A percentile compares a stretch with the other conserved stretches of the same genome.
These are phyloP conservation scores for Apis mellifera DNA, from an alignment of 1,140 invertebrate species.

Conservation along the genomic window DNA sequence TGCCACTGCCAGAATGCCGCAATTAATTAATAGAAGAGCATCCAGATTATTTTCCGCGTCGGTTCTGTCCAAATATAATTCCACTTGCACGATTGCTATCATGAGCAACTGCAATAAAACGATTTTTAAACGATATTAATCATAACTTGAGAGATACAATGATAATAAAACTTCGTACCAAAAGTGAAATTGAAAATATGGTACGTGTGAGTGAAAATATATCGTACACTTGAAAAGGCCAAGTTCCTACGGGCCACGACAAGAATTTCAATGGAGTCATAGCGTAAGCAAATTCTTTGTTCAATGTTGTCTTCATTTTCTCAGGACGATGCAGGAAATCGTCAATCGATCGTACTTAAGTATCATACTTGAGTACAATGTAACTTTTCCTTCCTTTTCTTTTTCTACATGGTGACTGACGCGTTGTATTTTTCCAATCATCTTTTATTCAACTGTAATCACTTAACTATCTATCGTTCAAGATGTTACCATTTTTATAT, in stretches of 20 bases:
- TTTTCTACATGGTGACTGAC: no score
- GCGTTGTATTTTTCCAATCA: background rate
- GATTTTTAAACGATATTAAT: background rate
- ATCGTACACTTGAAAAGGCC: slow-evolving; percentile 45
- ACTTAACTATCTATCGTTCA: background rate
- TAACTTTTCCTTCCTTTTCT: background rate
- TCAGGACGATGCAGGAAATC: no score
- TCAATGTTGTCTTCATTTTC: slow-evolving; percentile 6
- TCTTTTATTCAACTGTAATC: slow-evolving; percentile 26
- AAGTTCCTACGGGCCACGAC: slow-evolving; percentile 44
- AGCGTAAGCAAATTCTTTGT: slow-evolving; percentile 34
- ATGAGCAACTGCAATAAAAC: slow-evolving; percentile 4
- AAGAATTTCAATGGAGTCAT: slow-evolving; percentile 31
- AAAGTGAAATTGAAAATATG: background rate
- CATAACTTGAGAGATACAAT: background rate
- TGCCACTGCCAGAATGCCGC: slow-evolving; percentile 22
- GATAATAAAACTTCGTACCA: background rate
- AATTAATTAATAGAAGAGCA: slow-evolving; percentile 10
- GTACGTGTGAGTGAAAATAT: slow-evolving; percentile 9
- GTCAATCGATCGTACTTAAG: background rate
- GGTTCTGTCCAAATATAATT: slow-evolving; percentile 31
- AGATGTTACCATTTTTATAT: no score
- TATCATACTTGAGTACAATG: no score
- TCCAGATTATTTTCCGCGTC: slow-evolving; percentile 27
- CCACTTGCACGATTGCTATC: background rate